Conservation (phyloP, 2,113 vertebrate genomes). For the Nematolebias whitei region DNA sequence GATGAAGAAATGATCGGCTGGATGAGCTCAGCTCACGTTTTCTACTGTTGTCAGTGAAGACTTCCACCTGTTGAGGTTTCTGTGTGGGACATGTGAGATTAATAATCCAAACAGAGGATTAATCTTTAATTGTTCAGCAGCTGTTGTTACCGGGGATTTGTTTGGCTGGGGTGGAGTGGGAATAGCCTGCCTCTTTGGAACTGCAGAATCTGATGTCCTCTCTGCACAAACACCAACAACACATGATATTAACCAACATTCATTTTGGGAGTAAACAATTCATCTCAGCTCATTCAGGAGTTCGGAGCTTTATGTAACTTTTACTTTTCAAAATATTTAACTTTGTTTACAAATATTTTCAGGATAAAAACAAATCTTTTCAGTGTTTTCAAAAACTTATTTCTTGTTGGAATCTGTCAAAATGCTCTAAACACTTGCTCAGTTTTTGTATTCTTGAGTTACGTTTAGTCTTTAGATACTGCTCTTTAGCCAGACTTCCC, state of each 20-base stretch:
- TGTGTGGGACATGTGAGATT: slow-evolving; percentile 7
- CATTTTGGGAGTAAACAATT: background rate
- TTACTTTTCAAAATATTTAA: no score
- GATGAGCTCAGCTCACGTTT: slow-evolving; percentile 64
- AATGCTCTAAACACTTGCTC: no score
- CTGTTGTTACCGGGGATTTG: slow-evolving; percentile 55
- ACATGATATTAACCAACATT: no score
- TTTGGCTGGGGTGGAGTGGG: slow-evolving; percentile 62
- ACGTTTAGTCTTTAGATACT: no score
- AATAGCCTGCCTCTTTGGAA: slow-evolving; percentile 56
- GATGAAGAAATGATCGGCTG: background rate
- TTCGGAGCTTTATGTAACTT: no score
- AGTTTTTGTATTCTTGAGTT: no score
- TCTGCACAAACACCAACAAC: slow-evolving; percentile 44
- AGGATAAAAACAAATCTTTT: no score
- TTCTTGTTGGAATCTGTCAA: no score
- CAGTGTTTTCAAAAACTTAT: no score
- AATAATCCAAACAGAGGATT: background rate
- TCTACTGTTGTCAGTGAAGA: slow-evolving; percentile 39
- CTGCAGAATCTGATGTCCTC: slow-evolving; percentile 35
- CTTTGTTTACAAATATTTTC: no score
- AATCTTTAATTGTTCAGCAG: background rate
- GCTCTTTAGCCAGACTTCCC: no score
- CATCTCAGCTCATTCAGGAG: no score
- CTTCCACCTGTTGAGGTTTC: slow-evolving; percentile 55